Conservation (phyloP, 2,888 invertebrate genomes). For the Gari tellinella region DNA sequence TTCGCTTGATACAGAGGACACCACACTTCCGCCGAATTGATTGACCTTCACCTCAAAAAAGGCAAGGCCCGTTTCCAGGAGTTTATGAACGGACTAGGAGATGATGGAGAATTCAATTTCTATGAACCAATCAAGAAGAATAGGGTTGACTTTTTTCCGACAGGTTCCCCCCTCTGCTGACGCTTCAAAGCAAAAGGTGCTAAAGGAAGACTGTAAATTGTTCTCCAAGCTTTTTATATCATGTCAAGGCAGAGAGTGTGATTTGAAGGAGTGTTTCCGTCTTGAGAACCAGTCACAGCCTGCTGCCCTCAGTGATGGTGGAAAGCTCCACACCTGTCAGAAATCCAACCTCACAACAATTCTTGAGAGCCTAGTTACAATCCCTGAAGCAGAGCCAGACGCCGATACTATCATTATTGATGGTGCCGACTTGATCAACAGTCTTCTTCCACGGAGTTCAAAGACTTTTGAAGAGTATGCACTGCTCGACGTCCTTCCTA, state of each 20-base stretch:
- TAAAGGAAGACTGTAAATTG: conserved; percentile 32
- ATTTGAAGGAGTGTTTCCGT: conserved; percentile 37
- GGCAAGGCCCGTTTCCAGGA: conserved; percentile 26
- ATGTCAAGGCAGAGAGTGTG: conserved; percentile 45
- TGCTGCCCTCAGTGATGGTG: conserved; percentile 41
- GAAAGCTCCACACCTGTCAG: conserved; percentile 42
- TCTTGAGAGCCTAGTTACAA: conserved; percentile 12
- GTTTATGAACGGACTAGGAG: conserved; percentile 43
- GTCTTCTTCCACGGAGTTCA: conserved; percentile 9
- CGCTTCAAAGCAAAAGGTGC: conserved; percentile 20
- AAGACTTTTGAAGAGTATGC: conserved; percentile 38
- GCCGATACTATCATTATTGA: conserved; percentile 29
- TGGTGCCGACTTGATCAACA: conserved; percentile 28
- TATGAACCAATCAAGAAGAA: conserved; percentile 55
- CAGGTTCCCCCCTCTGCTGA: conserved; percentile 13
- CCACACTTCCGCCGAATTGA: conserved; percentile 40
- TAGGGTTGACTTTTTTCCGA: conserved; percentile 40
- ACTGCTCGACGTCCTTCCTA: conserved; percentile 15
- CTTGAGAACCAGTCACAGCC: conserved; percentile 53
- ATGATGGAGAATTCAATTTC: conserved; percentile 25
- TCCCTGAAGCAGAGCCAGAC: conserved; percentile 9
- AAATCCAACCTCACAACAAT: conserved; percentile 46
- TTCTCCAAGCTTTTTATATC: conserved; percentile 57
- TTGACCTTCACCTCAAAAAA: conserved; percentile 35
- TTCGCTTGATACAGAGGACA: conserved; percentile 40